Percentiles rank a stretch among this genome's conserved stretches.
phyloP scores from a whole-genome alignment of 2,797 vertebrate species.

The Scolopax rusticola region DNA sequence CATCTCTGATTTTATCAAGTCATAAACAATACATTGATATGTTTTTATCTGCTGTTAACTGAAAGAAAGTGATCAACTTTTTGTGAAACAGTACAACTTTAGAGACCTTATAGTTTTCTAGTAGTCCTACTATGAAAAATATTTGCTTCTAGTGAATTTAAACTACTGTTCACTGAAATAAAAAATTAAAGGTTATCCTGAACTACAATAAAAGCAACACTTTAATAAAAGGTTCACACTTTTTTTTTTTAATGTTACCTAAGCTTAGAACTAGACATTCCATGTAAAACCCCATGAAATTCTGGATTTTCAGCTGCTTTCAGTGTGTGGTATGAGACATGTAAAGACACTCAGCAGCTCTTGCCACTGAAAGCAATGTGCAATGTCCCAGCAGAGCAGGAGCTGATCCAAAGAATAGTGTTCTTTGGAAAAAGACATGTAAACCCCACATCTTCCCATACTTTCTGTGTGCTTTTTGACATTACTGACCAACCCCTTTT shows the following conservation, averaged over 20 bases:
- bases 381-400: not conserved
- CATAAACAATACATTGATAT: not conserved
- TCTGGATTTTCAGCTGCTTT: not conserved
- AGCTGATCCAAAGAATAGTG: not conserved
- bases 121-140: not conserved
- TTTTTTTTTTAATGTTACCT: not conserved
- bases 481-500: not conserved
- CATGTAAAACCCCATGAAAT: not conserved
- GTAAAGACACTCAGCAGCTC: not conserved
- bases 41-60: slow-evolving; percentile 9
- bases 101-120: not conserved
- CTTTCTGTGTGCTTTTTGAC: not conserved
- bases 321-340: not conserved
- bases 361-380: not conserved
- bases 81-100: not conserved
- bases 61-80: not conserved
- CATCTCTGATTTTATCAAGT: not conserved
- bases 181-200: not conserved
- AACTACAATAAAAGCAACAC: not conserved
- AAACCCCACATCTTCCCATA: not conserved
- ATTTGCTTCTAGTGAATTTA: not conserved
- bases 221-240: not conserved
- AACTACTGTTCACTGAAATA: not conserved
- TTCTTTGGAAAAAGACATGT: not conserved
- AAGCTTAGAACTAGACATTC: not conserved